These are phyloP conservation scores for Ormyrus thymus DNA, from an alignment of 2,888 invertebrate species.

Conservation along the genomic window DNA sequence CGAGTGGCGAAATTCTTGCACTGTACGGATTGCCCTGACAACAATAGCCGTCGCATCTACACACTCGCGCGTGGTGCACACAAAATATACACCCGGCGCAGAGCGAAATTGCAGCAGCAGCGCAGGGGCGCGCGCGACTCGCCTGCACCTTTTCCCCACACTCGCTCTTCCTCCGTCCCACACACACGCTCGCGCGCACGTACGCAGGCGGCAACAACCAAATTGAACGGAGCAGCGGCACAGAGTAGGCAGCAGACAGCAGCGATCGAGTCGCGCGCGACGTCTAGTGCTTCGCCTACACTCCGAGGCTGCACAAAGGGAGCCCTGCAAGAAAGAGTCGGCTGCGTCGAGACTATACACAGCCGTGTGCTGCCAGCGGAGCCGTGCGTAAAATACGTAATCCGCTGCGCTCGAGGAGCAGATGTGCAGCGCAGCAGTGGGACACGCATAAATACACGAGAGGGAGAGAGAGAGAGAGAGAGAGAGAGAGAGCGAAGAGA, in stretches of 20 bases:
- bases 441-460: background rate
- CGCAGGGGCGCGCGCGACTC: constrained; percentile 30
- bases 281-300: constrained; percentile 29
- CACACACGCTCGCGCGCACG: too few species aligned
- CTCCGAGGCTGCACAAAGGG: constrained; percentile 17
- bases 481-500: too few species aligned
- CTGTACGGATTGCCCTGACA: background rate
- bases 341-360: background rate
- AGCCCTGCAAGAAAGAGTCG: background rate
- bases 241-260: background rate
- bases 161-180: too few species aligned
- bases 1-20: background rate
- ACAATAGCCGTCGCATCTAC: background rate
- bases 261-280: background rate
- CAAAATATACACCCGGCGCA: background rate
- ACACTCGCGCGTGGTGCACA: background rate
- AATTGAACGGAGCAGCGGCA: background rate
- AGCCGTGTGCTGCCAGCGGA: background rate
- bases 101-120: constrained; percentile 18
- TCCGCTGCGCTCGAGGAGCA: background rate
- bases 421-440: constrained; percentile 8
- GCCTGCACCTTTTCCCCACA: background rate
- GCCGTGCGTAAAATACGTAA: too few species aligned
- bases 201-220: background rate
- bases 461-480: too few species aligned